Conservation (phyloP, 1,140 invertebrate genomes). For the Rhysida immarginata region DNA sequence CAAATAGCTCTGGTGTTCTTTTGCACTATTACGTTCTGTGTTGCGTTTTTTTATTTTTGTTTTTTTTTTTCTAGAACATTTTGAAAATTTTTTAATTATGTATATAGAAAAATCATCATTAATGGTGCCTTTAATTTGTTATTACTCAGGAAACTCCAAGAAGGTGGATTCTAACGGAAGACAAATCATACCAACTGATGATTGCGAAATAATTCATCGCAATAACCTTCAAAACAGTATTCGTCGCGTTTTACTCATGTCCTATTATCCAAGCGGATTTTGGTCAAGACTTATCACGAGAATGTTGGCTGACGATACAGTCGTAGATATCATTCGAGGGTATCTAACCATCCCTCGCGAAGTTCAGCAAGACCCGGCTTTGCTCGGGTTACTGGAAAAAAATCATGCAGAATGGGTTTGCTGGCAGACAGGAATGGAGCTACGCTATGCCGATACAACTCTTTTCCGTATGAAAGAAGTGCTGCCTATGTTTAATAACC, state of each 20-base stretch:
- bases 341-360: slow-evolving; percentile 49
- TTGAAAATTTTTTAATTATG: not conserved
- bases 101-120: too few relatives aligned
- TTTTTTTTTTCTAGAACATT: not conserved
- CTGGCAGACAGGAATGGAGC: slow-evolving; percentile 87
- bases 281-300: slow-evolving; percentile 89
- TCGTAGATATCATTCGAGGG: slow-evolving; percentile 59
- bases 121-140: too few relatives aligned
- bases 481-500: slow-evolving; percentile 39
- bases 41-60: too few relatives aligned
- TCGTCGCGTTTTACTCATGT: slow-evolving; percentile 60
- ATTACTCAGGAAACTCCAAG: too few relatives aligned
- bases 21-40: too few relatives aligned
- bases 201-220: slow-evolving; percentile 19
- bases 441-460: slow-evolving; percentile 61
- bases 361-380: slow-evolving; percentile 44
- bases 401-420: slow-evolving; percentile 72
- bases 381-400: slow-evolving; percentile 41
- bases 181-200: not conserved
- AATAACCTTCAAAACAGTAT: slow-evolving; percentile 21
- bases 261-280: slow-evolving; percentile 95
- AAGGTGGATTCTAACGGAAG: too few relatives aligned
- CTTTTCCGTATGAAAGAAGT: slow-evolving; percentile 74
- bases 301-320: slow-evolving; percentile 73
- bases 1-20: too few relatives aligned